Conservation (phyloP, 2,113 vertebrate genomes). For the Thamnophis sirtalis region DNA sequence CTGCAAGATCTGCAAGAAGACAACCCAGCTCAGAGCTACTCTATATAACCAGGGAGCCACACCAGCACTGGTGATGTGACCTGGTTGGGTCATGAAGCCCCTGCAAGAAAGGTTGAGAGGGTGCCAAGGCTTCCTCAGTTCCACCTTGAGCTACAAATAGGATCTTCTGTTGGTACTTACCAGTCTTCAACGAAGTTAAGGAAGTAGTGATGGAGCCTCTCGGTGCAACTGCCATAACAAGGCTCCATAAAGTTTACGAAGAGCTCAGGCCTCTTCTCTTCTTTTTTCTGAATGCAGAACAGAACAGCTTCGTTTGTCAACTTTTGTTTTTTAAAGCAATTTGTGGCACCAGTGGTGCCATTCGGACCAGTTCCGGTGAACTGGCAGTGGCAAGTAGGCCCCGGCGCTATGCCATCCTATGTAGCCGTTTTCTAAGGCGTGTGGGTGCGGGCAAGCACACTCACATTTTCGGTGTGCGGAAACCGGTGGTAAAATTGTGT, state of each 20-base stretch:
- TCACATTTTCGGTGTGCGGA: too few relatives aligned
- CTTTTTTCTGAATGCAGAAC: conserved; percentile 81
- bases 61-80: too few relatives aligned
- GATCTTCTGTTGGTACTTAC: conserved; percentile 64
- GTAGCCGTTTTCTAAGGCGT: too few relatives aligned
- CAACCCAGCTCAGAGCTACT: too few relatives aligned
- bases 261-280: conserved; percentile 82
- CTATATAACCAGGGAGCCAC: too few relatives aligned
- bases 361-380: too few relatives aligned
- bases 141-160: neutral
- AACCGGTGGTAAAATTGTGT: too few relatives aligned
- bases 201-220: conserved; percentile 90
- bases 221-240: conserved; percentile 82
- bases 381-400: too few relatives aligned
- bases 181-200: conserved; percentile 89
- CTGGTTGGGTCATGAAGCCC: too few relatives aligned
- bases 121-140: neutral
- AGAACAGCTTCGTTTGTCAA: neutral
- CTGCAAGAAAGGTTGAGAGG: neutral
- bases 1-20: too few relatives aligned
- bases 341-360: neutral
- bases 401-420: too few relatives aligned
- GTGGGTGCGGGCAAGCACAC: too few relatives aligned
- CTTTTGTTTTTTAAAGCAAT: neutral
- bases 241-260: conserved; percentile 92